Evolutionary conservation across 2,888 invertebrate species (phyloP), one percentile per base, ranked within the genome.

Genomic region (Stenchaetothrips biformis): DNA sequence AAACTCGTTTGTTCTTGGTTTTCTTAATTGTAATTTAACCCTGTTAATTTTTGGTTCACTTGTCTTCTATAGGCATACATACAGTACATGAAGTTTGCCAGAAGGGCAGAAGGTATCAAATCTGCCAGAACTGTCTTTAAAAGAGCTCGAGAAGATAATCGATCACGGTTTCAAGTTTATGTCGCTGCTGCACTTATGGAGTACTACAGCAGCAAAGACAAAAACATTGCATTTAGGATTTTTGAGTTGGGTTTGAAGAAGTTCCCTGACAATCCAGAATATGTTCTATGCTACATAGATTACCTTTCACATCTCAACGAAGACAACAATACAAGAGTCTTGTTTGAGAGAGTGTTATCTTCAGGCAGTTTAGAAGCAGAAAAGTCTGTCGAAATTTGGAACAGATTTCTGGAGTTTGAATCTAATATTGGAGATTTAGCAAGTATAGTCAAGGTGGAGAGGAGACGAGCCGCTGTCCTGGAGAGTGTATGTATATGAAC

Each of bases 301-400:
- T 99, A 98, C 85, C 88, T 98, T 80, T 97, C 98, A 11, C 98
- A 99, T 92, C 89, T 99, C 74, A 99, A 99, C 87, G 95, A 99
- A 92, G 99, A 99, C 86, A 99, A 99, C 87, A 99, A 99, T 87
- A 99, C 99, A 0, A 90, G 99, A 80, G 99, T 99, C n/a, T 88
- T 99, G 77, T 99, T 99, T 88, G 99, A 99, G 87, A 89, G 99
- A 21, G 97, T 99, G 2, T 89, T 99, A 0, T 96, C 97, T 0
- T 96, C 97, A 0, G 97, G 96, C 78, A 95, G 94, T 82, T 88
- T 99, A 78, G 93, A 95, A 84, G 92, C 95, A 0, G 97, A 98
- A 85, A 94, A 96, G 87, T 97, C 97, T 6, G 94, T 96, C 88
- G 98, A 99, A 86, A 97, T 99, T 81, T 99, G 99, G 99, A 98